Evolutionary conservation across 2,113 vertebrate genomes (phyloP).

Genomic region (Paraplagusia blochii): DNA sequence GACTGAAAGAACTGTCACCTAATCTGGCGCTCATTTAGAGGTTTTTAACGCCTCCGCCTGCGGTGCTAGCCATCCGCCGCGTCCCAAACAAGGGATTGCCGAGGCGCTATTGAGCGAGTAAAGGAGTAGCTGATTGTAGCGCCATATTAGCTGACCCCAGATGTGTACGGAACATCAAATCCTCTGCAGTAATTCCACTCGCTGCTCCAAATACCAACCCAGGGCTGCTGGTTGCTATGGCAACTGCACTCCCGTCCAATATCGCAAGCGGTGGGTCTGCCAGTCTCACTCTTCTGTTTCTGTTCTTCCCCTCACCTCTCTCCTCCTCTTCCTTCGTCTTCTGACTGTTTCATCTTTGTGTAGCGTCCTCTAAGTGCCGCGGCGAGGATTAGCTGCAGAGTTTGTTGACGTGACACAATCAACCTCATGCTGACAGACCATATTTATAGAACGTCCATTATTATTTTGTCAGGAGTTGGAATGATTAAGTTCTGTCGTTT

Average conservation of each 20-base stretch:
- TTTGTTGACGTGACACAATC: slow-evolving; percentile 13
- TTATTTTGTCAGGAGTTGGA: slow-evolving; percentile 4
- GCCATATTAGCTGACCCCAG: slow-evolving; percentile 75
- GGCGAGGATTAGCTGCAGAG: slow-evolving; percentile 20
- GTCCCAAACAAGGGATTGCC: slow-evolving; percentile 41
- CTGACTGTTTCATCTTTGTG: slow-evolving; percentile 26
- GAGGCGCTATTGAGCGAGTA: slow-evolving; percentile 11
- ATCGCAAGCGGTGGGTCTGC: slow-evolving; percentile 63
- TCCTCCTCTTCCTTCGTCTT: slow-evolving; percentile 15
- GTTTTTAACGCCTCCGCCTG: slow-evolving; percentile 20
- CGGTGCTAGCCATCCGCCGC: slow-evolving; percentile 21
- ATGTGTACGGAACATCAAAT: slow-evolving; percentile 78
- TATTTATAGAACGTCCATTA: slow-evolving; percentile 21
- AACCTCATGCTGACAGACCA: slow-evolving; percentile 12
- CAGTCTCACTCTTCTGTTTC: slow-evolving; percentile 40
- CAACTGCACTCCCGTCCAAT: slow-evolving; percentile 78
- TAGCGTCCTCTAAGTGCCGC: slow-evolving; percentile 38
- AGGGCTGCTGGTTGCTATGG: slow-evolving; percentile 75
- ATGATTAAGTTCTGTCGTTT: too few species aligned
- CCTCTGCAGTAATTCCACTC: slow-evolving; percentile 77
- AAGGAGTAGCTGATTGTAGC: slow-evolving; percentile 48
- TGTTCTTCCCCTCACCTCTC: slow-evolving; percentile 9
- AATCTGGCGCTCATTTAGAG: slow-evolving; percentile 39
- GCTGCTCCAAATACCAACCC: slow-evolving; percentile 79
- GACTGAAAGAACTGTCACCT: slow-evolving; percentile 20